Conservation (phyloP, 1,140 invertebrate species). For the Drosophila mojavensis region DNA sequence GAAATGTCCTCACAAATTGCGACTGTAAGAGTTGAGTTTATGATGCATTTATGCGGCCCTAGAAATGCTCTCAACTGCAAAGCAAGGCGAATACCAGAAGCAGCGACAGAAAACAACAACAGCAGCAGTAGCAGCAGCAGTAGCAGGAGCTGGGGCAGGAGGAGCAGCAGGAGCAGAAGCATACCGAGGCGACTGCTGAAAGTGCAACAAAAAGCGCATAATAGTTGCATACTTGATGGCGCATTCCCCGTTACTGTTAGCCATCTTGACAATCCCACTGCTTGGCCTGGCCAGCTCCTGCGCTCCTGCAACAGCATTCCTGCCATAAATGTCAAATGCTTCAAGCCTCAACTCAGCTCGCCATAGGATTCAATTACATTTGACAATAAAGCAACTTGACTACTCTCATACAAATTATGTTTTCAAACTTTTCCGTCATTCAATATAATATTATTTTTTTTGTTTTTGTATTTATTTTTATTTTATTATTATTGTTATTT, state of each 20-base stretch:
- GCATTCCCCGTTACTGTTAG: constrained; percentile 17
- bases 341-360: background rate
- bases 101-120: background rate
- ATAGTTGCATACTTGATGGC: constrained; percentile 78
- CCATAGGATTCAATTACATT: no score
- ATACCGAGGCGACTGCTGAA: constrained; percentile 74
- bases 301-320: background rate
- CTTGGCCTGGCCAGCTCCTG: background rate
- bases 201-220: constrained; percentile 79
- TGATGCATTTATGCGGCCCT: constrained; percentile 77
- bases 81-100: constrained; percentile 29
- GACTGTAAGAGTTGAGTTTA: constrained; percentile 65
- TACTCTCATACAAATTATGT: no score
- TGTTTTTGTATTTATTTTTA: no score
- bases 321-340: constrained; percentile 10
- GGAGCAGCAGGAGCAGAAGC: constrained; percentile 41
- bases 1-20: constrained; percentile 68
- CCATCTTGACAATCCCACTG: constrained; percentile 12
- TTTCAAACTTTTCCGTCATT: no score
- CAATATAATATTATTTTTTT: no score
- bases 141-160: constrained; percentile 17
- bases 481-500: no score
- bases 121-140: constrained; percentile 12
- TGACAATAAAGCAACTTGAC: no score
- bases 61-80: constrained; percentile 56